Conservation (phyloP, 1,140 invertebrate genomes). For the Euborellia annulipes region DNA sequence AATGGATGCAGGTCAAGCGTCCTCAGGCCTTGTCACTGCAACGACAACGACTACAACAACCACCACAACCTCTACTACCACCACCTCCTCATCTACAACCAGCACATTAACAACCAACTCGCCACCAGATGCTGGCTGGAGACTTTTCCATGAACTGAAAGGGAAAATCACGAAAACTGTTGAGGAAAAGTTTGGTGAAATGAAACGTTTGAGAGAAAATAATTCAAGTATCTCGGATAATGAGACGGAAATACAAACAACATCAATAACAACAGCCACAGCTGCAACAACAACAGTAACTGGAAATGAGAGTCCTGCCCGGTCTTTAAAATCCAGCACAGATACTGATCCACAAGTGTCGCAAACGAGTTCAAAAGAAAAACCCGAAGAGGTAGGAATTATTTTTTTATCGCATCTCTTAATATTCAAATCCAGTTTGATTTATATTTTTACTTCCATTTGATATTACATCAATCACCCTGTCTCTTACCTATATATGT, state of each 20-base stretch:
- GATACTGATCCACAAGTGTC: slow-evolving; percentile 24
- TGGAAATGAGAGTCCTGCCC: slow-evolving; percentile 28
- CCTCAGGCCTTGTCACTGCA: too few relatives aligned
- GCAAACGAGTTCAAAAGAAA: slow-evolving; percentile 20
- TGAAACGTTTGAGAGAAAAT: slow-evolving; percentile 33
- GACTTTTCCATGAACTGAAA: slow-evolving; percentile 18
- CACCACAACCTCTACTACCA: too few relatives aligned
- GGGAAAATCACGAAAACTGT: slow-evolving; percentile 47
- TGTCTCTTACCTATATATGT: too few relatives aligned
- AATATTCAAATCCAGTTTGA: too few relatives aligned
- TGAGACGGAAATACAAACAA: slow-evolving; percentile 15
- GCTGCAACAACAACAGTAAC: slow-evolving; percentile 31
- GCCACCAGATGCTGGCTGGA: not conserved
- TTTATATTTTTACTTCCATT: too few relatives aligned
- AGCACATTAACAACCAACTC: too few relatives aligned
- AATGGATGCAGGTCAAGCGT: slow-evolving; percentile 11
- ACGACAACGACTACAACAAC: too few relatives aligned
- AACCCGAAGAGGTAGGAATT: slow-evolving; percentile 18
- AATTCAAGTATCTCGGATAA: slow-evolving; percentile 29
- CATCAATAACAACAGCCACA: slow-evolving; percentile 24
- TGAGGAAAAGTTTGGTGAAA: slow-evolving; percentile 40
- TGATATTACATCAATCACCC: too few relatives aligned
- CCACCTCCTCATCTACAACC: too few relatives aligned
- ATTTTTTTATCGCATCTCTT: too few relatives aligned
- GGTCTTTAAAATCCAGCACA: not conserved